A percentile compares a stretch with the other conserved stretches of the same genome.
phyloP scores from a whole-genome alignment of 2,113 vertebrate species.

The Formicarius rufipectus region DNA sequence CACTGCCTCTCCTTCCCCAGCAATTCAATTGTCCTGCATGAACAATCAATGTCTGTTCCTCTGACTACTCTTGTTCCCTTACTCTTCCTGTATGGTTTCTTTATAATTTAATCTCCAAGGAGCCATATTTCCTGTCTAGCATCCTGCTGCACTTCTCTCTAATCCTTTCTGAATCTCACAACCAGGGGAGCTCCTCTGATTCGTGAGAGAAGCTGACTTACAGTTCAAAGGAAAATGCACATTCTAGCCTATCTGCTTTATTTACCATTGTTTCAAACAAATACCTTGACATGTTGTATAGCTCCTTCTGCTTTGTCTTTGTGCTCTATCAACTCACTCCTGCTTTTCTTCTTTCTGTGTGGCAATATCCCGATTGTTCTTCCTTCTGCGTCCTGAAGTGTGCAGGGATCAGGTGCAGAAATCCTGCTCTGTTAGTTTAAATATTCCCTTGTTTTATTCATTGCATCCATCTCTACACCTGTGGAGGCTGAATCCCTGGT shows the following conservation, averaged over 20 bases:
- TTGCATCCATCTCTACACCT: not conserved
- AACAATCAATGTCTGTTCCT: not conserved
- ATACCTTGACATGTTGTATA: not conserved
- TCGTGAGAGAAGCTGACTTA: not conserved
- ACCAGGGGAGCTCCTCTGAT: not conserved
- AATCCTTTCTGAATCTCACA: not conserved
- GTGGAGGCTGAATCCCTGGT: not conserved
- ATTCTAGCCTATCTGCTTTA: not conserved
- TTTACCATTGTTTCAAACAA: not conserved
- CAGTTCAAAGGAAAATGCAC: constrained; percentile 15
- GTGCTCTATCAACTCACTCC: not conserved
- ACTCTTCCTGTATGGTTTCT: not conserved
- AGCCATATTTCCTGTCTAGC: not conserved
- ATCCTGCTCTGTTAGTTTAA: not conserved
- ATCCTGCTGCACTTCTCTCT: not conserved
- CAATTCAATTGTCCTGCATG: not conserved
- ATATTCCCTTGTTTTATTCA: not conserved
- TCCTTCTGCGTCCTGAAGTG: not conserved
- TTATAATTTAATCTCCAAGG: not conserved
- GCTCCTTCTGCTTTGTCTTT: not conserved
- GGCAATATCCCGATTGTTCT: accelerated
- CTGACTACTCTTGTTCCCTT: not conserved
- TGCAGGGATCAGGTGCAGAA: not conserved
- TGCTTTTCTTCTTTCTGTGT: not conserved
- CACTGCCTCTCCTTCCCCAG: not conserved